Conservation (phyloP, 2,888 invertebrate genomes). For the Lasioglossum malachurum region DNA sequence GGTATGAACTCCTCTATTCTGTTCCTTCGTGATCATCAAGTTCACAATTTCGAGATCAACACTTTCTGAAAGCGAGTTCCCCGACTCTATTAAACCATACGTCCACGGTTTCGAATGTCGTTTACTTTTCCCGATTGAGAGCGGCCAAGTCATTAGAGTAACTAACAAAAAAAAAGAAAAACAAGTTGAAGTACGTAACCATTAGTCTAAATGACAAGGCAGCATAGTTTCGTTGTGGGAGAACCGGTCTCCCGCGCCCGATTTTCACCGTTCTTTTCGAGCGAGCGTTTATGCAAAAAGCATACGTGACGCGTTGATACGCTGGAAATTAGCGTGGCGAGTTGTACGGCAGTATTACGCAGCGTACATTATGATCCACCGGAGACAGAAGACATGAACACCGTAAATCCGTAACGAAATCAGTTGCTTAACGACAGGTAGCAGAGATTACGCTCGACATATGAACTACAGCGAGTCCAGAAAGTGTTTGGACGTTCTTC, state of each 20-base stretch:
- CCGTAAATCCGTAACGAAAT: not conserved
- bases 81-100: not conserved
- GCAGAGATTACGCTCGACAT: not conserved
- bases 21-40: not conserved
- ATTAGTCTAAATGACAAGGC: constrained; percentile 20
- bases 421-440: not conserved
- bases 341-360: not conserved
- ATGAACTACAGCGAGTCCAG: not conserved
- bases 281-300: constrained; percentile 4
- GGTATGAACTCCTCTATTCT: not conserved
- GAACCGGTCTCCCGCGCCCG: constrained; percentile 31
- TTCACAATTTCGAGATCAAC: constrained; percentile 5
- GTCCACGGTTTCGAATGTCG: not conserved
- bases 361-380: not conserved
- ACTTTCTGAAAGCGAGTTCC: not conserved
- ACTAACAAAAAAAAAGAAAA: not conserved
- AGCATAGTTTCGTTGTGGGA: constrained; percentile 38
- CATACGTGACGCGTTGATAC: not conserved
- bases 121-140: constrained; percentile 6
- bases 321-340: constrained; percentile 12
- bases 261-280: constrained; percentile 19
- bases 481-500: not conserved
- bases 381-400: not conserved
- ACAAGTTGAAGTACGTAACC: not conserved
- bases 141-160: not conserved